A percentile compares a stretch with the other conserved stretches of the same genome.
Conservation (phyloP, 2,113 vertebrate species). For the Meriones unguiculatus region DNA sequence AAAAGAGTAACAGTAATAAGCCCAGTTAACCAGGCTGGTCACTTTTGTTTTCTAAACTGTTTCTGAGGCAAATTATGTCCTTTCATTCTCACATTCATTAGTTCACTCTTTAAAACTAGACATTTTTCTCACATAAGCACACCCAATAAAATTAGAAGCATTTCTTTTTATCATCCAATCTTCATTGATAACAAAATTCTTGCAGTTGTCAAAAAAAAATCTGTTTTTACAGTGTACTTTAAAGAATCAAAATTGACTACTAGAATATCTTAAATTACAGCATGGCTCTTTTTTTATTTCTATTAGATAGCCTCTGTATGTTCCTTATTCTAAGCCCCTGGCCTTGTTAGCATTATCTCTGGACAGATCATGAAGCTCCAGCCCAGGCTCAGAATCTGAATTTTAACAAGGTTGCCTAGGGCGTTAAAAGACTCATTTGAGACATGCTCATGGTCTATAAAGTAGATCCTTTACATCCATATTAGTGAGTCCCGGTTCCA, state of each 20-base stretch:
- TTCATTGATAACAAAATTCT: not conserved
- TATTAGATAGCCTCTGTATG: not conserved
- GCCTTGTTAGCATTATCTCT: not conserved
- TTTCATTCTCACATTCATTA: not conserved
- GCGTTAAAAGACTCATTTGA: not conserved
- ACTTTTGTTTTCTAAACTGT: not conserved
- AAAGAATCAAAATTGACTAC: not conserved
- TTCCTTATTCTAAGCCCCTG: not conserved
- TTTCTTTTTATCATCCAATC: not conserved
- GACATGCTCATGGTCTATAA: not conserved
- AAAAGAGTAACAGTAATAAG: not conserved
- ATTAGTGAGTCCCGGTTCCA: not conserved
- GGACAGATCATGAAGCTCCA: not conserved
- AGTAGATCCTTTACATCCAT: not conserved
- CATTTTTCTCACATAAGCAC: conserved; percentile 26
- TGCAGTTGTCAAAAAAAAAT: not conserved
- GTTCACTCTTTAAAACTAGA: not conserved
- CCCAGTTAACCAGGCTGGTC: not conserved
- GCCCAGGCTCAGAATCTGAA: not conserved
- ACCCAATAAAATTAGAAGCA: conserved; percentile 1
- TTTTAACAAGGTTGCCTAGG: not conserved
- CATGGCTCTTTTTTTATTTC: not conserved
- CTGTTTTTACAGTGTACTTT: not conserved
- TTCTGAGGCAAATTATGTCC: not conserved
- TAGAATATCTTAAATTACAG: not conserved